Evolutionary conservation across 2,113 vertebrate genomes (phyloP).

Genomic region (Rhinopithecus roxellana): DNA sequence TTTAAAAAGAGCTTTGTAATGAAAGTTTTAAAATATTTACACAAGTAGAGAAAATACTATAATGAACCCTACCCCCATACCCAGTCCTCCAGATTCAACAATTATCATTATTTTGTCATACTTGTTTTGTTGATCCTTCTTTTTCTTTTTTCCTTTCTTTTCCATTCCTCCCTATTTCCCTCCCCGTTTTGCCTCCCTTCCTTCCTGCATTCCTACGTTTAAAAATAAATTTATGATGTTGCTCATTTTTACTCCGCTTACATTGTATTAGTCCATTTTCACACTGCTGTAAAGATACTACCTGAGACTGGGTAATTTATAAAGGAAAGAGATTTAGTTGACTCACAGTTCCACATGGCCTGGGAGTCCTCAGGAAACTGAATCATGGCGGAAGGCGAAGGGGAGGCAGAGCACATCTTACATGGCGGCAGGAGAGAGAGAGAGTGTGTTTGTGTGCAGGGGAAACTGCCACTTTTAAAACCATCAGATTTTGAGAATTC

Average conservation of each 20-base stretch:
- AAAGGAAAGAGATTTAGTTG: too few species aligned
- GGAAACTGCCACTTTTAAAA: too few species aligned
- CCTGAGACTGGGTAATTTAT: too few species aligned
- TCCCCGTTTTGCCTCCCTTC: not conserved
- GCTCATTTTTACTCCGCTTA: not conserved
- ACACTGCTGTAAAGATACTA: too few species aligned
- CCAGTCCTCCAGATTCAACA: not conserved
- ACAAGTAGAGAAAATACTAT: not conserved
- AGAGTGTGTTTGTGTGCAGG: too few species aligned
- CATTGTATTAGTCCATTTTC: too few species aligned
- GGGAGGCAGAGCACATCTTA: too few species aligned
- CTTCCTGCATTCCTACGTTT: not conserved
- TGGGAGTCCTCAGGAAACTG: too few species aligned
- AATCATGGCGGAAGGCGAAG: too few species aligned
- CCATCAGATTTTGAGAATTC: too few species aligned
- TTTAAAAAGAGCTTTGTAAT: not conserved
- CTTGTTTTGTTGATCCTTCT: not conserved
- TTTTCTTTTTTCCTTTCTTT: not conserved
- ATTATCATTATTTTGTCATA: not conserved
- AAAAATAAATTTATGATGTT: not conserved
- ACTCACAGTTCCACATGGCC: too few species aligned
- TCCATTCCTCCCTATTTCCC: not conserved
- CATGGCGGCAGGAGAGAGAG: too few species aligned
- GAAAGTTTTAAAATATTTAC: constrained; percentile 33
- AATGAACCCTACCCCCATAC: not conserved